phyloP scores from a whole-genome alignment of 2,888 invertebrate species.

The Balanococcus diminutus region DNA sequence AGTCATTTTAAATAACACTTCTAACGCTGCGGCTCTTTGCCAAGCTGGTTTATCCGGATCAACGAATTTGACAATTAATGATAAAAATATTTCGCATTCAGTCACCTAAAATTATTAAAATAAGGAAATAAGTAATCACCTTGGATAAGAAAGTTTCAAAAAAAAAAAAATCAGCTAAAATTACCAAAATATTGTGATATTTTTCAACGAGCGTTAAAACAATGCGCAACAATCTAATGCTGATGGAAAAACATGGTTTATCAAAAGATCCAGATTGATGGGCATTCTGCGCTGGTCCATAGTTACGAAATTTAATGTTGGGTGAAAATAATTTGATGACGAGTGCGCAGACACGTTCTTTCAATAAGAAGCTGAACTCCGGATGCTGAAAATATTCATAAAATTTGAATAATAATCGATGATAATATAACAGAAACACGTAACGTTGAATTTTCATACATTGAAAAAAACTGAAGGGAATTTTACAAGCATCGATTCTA shows the following conservation, averaged over 20 bases:
- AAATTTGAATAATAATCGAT: conserved; percentile 25
- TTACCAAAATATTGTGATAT: conserved; percentile 87
- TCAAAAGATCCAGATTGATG: conserved; percentile 67
- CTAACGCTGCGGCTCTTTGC: conserved; percentile 93
- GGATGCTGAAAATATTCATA: conserved; percentile 72
- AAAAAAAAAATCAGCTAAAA: conserved; percentile 59
- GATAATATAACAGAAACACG: too few relatives aligned
- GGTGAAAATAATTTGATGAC: conserved; percentile 99
- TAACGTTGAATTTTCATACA: conserved; percentile 66
- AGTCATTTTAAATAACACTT: conserved; percentile 93
- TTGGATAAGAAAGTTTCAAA: too few relatives aligned
- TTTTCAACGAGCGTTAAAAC: conserved; percentile 92
- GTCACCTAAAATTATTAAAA: conserved; percentile 72
- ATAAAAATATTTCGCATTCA: conserved; percentile 98
- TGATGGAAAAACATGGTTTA: conserved; percentile 95
- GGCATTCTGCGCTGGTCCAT: conserved; percentile 41
- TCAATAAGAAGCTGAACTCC: conserved; percentile 91
- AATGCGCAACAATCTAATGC: conserved; percentile 90
- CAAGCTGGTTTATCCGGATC: conserved; percentile 96
- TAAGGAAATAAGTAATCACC: conserved; percentile 37
- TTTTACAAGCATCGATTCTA: conserved; percentile 90
- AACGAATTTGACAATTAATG: conserved; percentile 93
- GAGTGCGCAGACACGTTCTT: conserved; percentile 95
- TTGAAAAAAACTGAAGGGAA: conserved; percentile 85
- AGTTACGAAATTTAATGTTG: conserved; percentile 88